Base-by-base conservation (phyloP, 2,113 vertebrate genomes). In the Hyaena hyaena region DNA sequence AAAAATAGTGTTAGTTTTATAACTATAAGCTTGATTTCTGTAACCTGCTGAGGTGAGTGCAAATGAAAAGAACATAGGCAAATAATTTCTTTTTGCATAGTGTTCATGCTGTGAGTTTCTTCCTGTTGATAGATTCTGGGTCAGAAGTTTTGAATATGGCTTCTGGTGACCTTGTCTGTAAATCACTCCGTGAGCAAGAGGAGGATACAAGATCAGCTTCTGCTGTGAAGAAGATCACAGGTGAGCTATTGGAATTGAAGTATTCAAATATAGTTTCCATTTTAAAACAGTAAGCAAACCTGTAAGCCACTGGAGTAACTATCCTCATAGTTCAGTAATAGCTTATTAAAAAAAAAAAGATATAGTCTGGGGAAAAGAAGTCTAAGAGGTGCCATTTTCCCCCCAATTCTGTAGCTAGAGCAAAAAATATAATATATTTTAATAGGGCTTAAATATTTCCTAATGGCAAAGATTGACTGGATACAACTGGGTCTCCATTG, bases 101-200 rank as follows among this genome's bases (percentile, higher is more conserved):
- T 43, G 39, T 45, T 84, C 76, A 80, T 21, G 35, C 74, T 71
- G 1, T 55, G 68, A 4, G 45, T 93, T 84, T 97, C 92, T 90
- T 97, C 94, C 94, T 80, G 11, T 95, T 76, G 61, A 23, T 79
- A 98, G 98, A 97, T 73, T 93, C 93, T 53, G 92, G 93, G 50
- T 93, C 97, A 85, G 98, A 96, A 76, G 66, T 3, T 96, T 92
- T 97, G 95, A 95, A 71, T 73, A 91, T 94, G 90, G 85, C 98
- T 86, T 96, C 97, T 79, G 83, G 90, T 93, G 81, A 90, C 77
- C 66, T 71, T 73, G 76, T 73, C 23, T 39, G 39, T 76, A 93
- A 88, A 85, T 77, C 63, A 23, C 43, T 91, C 39, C 87, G 84
- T 92, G 90, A 95, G 73, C 85, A 92, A 68, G 79, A 94, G 16